Conservation (phyloP, 1,140 invertebrate species). For the Goniozus legneri region DNA sequence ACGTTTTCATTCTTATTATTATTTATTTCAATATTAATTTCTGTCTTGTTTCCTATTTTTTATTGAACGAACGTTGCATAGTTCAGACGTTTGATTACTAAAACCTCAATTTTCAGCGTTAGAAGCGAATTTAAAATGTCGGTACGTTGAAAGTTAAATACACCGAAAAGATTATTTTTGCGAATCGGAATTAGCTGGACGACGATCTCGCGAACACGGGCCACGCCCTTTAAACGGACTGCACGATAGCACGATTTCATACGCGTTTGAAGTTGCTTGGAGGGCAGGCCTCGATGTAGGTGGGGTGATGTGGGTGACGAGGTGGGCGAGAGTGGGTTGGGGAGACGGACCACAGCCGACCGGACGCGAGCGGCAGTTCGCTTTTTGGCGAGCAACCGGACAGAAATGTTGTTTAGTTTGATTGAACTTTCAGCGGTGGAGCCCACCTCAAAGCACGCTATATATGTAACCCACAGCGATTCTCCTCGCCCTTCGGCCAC, state of each 20-base stretch:
- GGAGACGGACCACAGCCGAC: conserved; percentile 22
- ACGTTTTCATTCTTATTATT: no score
- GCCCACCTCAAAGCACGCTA: conserved; percentile 29
- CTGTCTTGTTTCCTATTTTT: no score
- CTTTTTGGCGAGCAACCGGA: conserved; percentile 41
- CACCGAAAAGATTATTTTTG: no score
- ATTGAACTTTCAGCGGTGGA: conserved; percentile 41
- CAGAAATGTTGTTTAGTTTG: conserved; percentile 50
- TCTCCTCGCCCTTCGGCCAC: no score
- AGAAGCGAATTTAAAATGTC: no score
- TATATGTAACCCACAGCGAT: background rate
- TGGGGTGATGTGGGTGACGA: conserved; percentile 24
- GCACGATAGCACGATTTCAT: conserved; percentile 40
- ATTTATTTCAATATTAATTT: no score
- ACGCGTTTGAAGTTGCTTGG: conserved; percentile 46
- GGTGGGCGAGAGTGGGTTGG: conserved; percentile 2
- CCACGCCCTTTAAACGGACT: conserved; percentile 24
- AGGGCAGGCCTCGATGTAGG: conserved; percentile 43
- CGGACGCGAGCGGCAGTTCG: conserved; percentile 29
- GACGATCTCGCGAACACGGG: conserved; percentile 17
- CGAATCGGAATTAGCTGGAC: no score
- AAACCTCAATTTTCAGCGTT: no score
- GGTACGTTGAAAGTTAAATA: no score
- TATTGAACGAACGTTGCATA: no score
- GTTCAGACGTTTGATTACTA: no score